These are phyloP conservation scores for Jacana jacana DNA, from an alignment of 2,113 vertebrate genomes.

Conservation along the genomic window DNA sequence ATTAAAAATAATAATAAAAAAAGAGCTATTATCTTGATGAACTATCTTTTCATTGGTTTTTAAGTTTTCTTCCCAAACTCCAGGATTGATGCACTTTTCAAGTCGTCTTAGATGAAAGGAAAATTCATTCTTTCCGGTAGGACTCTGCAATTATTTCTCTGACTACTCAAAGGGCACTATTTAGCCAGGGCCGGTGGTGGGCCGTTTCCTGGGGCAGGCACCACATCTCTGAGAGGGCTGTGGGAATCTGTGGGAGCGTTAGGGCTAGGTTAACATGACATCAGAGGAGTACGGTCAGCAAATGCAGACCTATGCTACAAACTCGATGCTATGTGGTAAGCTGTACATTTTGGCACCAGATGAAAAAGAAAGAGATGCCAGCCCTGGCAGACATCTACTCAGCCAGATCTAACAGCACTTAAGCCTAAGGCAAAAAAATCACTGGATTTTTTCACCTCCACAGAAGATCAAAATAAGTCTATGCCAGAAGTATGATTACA, in stretches of 20 bases:
- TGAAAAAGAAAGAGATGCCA: slow-evolving; percentile 22
- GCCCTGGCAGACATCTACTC: slow-evolving; percentile 20
- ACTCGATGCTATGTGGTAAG: neutral
- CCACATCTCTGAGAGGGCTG: neutral
- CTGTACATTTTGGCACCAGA: slow-evolving; percentile 11
- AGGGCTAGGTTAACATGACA: slow-evolving; percentile 1
- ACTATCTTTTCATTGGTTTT: neutral
- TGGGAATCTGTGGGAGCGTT: neutral
- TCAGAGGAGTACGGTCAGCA: neutral
- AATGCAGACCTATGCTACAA: slow-evolving; percentile 16
- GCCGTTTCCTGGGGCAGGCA: neutral
- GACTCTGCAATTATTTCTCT: neutral
- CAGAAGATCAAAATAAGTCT: slow-evolving; percentile 59
- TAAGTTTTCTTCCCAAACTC: neutral
- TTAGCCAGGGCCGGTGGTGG: neutral
- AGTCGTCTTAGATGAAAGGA: neutral
- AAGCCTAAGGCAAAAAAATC: slow-evolving; percentile 39
- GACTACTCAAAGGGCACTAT: neutral
- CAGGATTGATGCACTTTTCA: neutral
- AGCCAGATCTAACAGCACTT: slow-evolving; percentile 44
- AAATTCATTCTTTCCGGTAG: neutral
- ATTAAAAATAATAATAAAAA: neutral
- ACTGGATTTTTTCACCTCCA: neutral
- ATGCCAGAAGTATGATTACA: slow-evolving; percentile 21
- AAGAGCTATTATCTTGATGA: neutral